Percentiles rank a stretch among this genome's conserved stretches.
phyloP scores from a whole-genome alignment of 2,888 invertebrate species.

The Andrena bicolor region DNA sequence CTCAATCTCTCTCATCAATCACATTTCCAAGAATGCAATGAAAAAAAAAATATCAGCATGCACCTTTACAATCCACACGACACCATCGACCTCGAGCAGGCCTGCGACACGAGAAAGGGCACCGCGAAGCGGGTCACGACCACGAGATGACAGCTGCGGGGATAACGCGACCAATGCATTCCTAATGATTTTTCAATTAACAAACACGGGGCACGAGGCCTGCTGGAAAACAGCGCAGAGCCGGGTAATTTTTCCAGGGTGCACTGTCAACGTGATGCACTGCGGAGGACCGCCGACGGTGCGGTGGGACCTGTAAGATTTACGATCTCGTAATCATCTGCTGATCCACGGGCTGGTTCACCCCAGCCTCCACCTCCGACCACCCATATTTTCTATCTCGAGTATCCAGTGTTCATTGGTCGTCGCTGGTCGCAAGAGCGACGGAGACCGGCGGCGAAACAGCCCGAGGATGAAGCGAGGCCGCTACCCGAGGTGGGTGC shows the following conservation, averaged over 20 bases:
- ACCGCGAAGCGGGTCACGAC: conserved; percentile 20
- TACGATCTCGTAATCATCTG: conserved; percentile 77
- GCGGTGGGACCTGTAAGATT: conserved; percentile 63
- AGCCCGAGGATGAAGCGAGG: conserved; percentile 44
- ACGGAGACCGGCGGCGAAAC: conserved; percentile 35
- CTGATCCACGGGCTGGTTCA: conserved; percentile 73
- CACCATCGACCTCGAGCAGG: neutral
- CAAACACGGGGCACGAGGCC: conserved; percentile 47
- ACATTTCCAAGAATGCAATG: too few species aligned
- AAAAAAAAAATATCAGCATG: too few species aligned
- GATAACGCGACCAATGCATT: conserved; percentile 27
- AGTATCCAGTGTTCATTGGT: conserved; percentile 73
- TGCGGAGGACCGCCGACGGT: conserved; percentile 66
- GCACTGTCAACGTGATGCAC: conserved; percentile 71
- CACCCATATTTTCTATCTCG: conserved; percentile 73
- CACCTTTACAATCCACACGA: too few species aligned
- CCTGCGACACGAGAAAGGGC: neutral
- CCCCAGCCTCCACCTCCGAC: conserved; percentile 54
- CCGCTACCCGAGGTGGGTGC: conserved; percentile 14
- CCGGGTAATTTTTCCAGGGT: conserved; percentile 60
- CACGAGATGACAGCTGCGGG: neutral
- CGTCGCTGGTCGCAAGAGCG: conserved; percentile 42
- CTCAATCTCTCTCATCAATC: too few species aligned
- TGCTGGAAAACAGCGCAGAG: conserved; percentile 9
- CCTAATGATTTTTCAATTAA: conserved; percentile 76